Evolutionary conservation across 2,797 vertebrate genomes (phyloP), one percentile per base, ranked within the genome.

Genomic region (Molothrus ater): DNA sequence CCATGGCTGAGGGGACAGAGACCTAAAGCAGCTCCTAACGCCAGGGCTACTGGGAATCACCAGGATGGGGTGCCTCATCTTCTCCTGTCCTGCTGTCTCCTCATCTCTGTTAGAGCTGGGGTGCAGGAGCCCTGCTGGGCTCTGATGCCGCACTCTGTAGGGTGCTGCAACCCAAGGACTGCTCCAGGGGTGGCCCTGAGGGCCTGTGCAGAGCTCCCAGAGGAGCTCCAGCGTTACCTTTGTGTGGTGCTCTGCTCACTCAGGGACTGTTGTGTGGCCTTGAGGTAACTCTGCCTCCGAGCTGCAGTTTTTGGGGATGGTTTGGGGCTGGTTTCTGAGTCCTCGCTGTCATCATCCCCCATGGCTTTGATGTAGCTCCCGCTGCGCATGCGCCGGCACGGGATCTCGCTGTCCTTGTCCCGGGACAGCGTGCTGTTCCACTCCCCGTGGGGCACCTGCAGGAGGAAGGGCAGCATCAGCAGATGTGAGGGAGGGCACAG

Each of bases 331-430:
- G 98, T 98, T 93, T 99, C 99, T 2, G 99, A 99, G 97, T 99
- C 99, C 60, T 99, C 99, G 5, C 99, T 99, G 86, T 99, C 99
- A 36, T 99, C 99, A 95, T 99, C 99, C 78, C 98, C 99, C 99
- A 99, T 99, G 95, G 99, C 99, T 97, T 99, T 99, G 93, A 99
- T 99, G 78, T 99, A 99, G 96, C 99, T 99, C 93, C 99, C 99
- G 42, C 99, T 99, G 84, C 99, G 98, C 99, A 99, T 99, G 89
- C 99, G 98, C 60, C 99, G 98, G 94, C 99, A 99, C 2, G 99
- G 99, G 96, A 99, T 99, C 96, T 99, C 99, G 2, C 98, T 98
- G 96, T 98, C 98, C n/a, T 98, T 98, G 61, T 97, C 98, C 57
- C 98, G 98, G 69, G 98, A 98, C 96, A 99, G 97, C 4, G 98